Conservation (phyloP, 2,113 vertebrate species). For the Hippocampus mohnikei region DNA sequence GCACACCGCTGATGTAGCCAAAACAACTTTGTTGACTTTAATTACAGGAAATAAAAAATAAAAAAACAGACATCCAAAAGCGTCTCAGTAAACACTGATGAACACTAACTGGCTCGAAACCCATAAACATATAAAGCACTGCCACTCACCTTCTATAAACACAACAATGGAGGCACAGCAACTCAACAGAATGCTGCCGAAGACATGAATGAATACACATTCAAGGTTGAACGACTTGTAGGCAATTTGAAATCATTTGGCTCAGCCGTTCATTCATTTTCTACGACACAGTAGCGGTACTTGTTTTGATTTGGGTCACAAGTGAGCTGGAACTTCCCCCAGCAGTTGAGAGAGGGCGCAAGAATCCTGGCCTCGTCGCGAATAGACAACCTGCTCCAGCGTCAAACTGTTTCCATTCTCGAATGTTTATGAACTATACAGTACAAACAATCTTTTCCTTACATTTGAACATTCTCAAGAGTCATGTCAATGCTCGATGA, state of each 20-base stretch:
- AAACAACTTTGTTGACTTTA: slow-evolving; percentile 5
- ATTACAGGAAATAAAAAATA: slow-evolving; percentile 1
- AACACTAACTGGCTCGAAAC: background rate
- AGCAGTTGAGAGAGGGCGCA: no score
- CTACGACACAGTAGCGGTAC: no score
- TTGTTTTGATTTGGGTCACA: no score
- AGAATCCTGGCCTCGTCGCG: no score
- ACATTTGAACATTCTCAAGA: background rate
- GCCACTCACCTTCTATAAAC: background rate
- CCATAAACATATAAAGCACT: background rate
- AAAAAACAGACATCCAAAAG: background rate
- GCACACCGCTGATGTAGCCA: slow-evolving; percentile 1
- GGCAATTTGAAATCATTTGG: no score
- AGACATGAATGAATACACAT: background rate
- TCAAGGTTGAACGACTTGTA: background rate
- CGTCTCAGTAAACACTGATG: background rate
- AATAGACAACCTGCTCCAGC: no score
- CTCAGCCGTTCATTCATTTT: no score
- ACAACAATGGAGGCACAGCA: background rate
- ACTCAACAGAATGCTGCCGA: background rate
- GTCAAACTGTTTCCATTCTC: no score
- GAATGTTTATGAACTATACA: background rate
- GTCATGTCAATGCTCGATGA: background rate
- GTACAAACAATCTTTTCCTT: background rate
- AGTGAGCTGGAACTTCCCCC: no score